Base-by-base conservation (phyloP, 2,797 vertebrate species). In the Urophycis tenuis region DNA sequence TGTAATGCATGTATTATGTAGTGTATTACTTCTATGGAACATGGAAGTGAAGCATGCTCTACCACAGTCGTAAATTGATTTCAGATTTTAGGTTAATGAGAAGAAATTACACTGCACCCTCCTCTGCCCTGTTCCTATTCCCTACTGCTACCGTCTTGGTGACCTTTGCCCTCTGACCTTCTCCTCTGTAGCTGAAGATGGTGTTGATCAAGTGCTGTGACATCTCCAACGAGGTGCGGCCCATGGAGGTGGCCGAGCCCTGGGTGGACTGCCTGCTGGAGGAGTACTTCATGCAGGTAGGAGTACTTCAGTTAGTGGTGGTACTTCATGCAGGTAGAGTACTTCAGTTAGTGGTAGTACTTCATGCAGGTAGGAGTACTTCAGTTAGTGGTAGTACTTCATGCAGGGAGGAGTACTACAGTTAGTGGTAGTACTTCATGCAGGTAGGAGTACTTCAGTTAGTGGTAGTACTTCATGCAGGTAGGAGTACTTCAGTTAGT, bases 251-350 rank as follows among this genome's bases (percentile, higher is more conserved):
- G 17, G 94, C 96, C 0, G 96, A 97, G 82, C 96, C 96, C 0
- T 98, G 96, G 96, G 96, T 97, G 25, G 96, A 97, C 88, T 96
- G 96, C 79, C 87, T 98, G 32, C 87, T 98, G 64, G 95, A 97
- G 76, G 96, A 98, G 80, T 98, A 98, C 83, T 98, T 98, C 79
- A 97, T 96, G 94, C 96, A 98, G 95, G 96, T 97, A 78, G 19
- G 76, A 49, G 34, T 19, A 10, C 7, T n/a, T 71, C 4, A 32
- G 1, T 3, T 72, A 9, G n/a, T 67, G 25, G 60, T 29, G 14
- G 60, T 67, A 29, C 22, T 60, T 8, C 15, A 45, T 45, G 45
- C 5, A 53, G 41, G 17, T 3, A 6, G 17, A 49, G 41, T 49
- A 49, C 19, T 49, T 17, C 17, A 17, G 41, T 5, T 3, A 17